Evolutionary conservation across 1,140 invertebrate genomes (phyloP).

Genomic region (Pollicipes pollicipes): DNA sequence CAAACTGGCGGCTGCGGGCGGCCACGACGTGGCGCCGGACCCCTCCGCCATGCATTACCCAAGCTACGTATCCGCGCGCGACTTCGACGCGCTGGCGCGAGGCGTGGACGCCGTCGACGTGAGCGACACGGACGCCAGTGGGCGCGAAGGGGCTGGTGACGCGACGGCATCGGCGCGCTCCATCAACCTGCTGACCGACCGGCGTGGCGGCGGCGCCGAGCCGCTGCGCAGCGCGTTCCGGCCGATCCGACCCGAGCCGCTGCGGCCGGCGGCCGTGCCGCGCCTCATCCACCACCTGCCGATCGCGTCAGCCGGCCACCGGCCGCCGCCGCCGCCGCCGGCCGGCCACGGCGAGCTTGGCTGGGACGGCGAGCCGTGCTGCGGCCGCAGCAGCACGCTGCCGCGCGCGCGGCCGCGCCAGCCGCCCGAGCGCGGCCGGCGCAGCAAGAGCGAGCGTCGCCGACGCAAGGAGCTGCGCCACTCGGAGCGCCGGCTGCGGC

Average conservation of each 20-base stretch:
- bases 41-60: background rate
- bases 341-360: background rate
- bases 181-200: background rate
- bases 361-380: background rate
- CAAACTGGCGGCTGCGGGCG: no score
- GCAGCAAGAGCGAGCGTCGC: background rate
- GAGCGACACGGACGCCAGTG: background rate
- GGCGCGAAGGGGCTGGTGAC: background rate
- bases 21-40: no score
- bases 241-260: background rate
- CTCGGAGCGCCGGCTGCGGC: background rate
- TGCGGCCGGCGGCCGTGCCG: background rate
- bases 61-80: background rate
- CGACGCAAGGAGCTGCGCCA: background rate
- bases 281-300: background rate
- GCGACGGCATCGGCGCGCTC: no score
- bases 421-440: background rate
- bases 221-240: background rate
- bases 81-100: background rate
- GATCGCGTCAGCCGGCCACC: background rate
- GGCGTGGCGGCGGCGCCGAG: no score
- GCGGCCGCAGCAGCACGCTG: background rate
- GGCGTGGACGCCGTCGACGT: background rate
- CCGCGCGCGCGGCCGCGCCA: background rate
- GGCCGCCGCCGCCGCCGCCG: no score